A percentile compares a stretch with the other conserved stretches of the same genome.
These are phyloP conservation scores for Leiothrix lutea DNA, from an alignment of 2,113 vertebrate species.

Conservation along the genomic window DNA sequence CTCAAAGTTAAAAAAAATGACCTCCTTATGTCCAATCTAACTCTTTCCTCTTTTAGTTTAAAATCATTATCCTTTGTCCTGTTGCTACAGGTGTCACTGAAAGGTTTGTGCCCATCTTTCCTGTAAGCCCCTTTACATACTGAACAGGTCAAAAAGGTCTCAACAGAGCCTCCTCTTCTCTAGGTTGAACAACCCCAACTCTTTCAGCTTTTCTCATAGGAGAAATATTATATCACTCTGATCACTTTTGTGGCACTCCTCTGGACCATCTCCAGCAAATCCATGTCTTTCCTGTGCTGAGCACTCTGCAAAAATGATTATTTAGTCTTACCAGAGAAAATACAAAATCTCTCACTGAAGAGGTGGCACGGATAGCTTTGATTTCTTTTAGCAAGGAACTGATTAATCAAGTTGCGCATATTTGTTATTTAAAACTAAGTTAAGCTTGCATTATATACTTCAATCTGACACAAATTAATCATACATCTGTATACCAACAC, in stretches of 20 bases:
- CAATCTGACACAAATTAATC: neutral
- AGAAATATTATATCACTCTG: neutral
- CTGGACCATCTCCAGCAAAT: neutral
- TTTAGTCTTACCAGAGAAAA: neutral
- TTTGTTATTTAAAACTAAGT: neutral
- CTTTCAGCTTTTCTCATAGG: neutral
- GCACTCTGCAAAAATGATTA: neutral
- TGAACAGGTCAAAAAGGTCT: neutral
- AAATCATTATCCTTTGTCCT: neutral
- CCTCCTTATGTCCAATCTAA: neutral
- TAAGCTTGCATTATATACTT: neutral
- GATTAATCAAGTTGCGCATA: neutral
- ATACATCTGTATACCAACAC: neutral
- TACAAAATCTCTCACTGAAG: neutral
- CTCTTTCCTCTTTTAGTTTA: neutral
- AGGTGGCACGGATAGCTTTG: accelerated
- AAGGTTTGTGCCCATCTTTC: neutral
- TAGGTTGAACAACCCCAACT: neutral
- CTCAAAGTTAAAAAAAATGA: neutral
- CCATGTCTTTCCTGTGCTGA: neutral
- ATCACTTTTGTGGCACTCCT: neutral
- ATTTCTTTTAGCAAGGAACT: neutral
- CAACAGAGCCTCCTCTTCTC: neutral
- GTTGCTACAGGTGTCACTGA: neutral
- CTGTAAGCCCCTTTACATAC: neutral